phyloP scores from a whole-genome alignment of 2,797 vertebrate species.

The Oreochromis mossambicus region DNA sequence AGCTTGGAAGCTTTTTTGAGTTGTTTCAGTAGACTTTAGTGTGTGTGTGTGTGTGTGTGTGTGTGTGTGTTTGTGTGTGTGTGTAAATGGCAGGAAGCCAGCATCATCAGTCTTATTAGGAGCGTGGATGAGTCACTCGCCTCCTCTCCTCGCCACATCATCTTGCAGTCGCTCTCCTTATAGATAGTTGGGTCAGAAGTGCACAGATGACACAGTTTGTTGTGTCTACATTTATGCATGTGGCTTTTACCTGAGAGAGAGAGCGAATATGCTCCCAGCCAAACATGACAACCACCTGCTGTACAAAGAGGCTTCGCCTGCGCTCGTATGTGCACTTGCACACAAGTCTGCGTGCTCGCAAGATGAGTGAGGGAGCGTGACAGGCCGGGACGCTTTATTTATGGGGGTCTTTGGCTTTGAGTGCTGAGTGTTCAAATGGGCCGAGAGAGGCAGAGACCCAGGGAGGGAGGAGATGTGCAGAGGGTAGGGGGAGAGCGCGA shows the following conservation, averaged over 20 bases:
- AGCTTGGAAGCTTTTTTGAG: neutral
- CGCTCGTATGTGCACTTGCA: neutral
- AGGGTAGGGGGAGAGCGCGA: conserved; percentile 19
- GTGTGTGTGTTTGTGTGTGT: neutral
- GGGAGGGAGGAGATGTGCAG: neutral
- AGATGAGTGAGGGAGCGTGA: conserved; percentile 39
- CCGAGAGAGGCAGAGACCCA: conserved; percentile 13
- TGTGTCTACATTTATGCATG: neutral
- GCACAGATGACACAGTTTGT: conserved; percentile 11
- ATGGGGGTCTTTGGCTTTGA: conserved; percentile 26
- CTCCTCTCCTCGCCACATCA: conserved; percentile 6
- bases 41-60: neutral
- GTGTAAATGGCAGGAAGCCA: conserved; percentile 26
- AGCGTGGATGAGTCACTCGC: conserved; percentile 50
- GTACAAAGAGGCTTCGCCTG: neutral
- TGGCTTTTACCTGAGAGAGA: neutral
- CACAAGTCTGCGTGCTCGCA: neutral
- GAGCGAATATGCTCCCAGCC: neutral
- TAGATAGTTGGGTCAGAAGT: conserved; percentile 38
- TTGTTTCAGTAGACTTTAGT: neutral
- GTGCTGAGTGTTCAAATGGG: conserved; percentile 32
- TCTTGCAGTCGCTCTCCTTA: conserved; percentile 24
- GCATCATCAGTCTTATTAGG: conserved; percentile 45
- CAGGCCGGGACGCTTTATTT: conserved; percentile 42
- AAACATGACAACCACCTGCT: neutral